A percentile compares a stretch with the other conserved stretches of the same genome.
These are phyloP conservation scores for Mizuhopecten yessoensis DNA, from an alignment of 1,140 invertebrate species.

Conservation along the genomic window DNA sequence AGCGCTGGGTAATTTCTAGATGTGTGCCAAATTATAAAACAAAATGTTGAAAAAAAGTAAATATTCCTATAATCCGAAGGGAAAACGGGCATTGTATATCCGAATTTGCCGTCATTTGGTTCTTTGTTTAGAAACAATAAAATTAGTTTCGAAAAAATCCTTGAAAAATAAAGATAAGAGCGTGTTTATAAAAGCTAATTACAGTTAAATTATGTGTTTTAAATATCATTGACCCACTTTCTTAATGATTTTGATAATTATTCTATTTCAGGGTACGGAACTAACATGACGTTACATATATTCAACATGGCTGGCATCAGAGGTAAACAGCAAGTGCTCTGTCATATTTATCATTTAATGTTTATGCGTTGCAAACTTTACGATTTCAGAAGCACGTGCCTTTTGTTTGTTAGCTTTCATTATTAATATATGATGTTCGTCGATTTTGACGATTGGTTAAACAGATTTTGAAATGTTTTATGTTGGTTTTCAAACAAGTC, in stretches of 20 bases:
- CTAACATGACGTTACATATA: slow-evolving; percentile 53
- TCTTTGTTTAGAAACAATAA: neutral
- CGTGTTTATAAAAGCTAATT: no score
- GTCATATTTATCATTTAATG: neutral
- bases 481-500: neutral
- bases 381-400: neutral
- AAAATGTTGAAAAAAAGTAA: no score
- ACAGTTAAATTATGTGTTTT: no score
- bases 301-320: slow-evolving; percentile 73
- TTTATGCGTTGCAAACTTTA: neutral
- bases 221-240: no score
- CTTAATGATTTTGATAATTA: neutral
- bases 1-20: no score
- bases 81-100: no score
- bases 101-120: neutral
- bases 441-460: neutral
- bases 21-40: no score
- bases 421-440: neutral
- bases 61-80: no score
- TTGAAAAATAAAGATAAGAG: no score
- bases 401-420: neutral
- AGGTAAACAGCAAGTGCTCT: slow-evolving; percentile 60
- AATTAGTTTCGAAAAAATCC: slow-evolving; percentile 2
- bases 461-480: neutral
- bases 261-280: neutral